Conservation (phyloP, 2,797 vertebrate species). For the Lophura swinhoii region DNA sequence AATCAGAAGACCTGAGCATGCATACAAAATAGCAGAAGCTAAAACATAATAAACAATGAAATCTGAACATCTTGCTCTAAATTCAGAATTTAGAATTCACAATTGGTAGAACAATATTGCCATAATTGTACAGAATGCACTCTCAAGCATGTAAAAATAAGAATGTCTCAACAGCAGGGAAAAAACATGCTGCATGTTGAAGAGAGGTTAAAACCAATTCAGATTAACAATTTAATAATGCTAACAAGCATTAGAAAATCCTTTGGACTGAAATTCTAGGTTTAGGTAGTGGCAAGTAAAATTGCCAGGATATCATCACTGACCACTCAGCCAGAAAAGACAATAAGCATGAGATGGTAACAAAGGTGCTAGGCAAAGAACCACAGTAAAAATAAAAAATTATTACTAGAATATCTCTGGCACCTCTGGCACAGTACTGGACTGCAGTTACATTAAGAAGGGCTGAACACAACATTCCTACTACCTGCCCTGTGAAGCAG, state of each 20-base stretch:
- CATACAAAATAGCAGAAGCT: background rate
- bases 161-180: background rate
- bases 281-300: background rate
- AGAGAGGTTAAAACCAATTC: conserved; percentile 13
- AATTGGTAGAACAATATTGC: background rate
- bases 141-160: background rate
- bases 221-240: conserved; percentile 9
- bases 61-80: background rate
- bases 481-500: background rate
- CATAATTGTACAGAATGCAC: background rate
- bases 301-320: background rate
- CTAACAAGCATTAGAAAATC: conserved; percentile 4
- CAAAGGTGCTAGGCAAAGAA: background rate
- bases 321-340: background rate
- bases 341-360: background rate
- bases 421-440: background rate
- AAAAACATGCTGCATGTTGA: background rate
- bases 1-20: background rate
- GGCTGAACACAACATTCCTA: background rate
- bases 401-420: background rate
- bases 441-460: background rate
- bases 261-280: background rate
- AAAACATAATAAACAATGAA: background rate
- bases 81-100: background rate
- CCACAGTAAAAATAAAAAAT: background rate